These are phyloP conservation scores for Pontoporia blainvillei DNA, from an alignment of 2,113 vertebrate species.

Conservation along the genomic window DNA sequence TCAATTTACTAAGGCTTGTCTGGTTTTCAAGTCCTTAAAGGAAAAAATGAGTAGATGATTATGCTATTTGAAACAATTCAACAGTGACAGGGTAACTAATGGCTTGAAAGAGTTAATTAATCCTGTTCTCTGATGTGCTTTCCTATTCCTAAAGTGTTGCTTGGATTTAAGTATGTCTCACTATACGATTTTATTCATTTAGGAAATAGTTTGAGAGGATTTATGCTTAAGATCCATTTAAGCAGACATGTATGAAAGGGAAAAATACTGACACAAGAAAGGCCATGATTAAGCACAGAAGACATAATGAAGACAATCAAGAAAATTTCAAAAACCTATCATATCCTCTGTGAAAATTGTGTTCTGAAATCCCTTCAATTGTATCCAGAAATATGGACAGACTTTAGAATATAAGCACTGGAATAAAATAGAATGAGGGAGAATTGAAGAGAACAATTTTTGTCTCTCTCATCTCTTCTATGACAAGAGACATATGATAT, in stretches of 20 bases:
- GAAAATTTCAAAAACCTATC: not conserved
- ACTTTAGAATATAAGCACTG: not conserved
- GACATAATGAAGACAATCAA: not conserved
- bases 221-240: slow-evolving; percentile 8
- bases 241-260: not conserved
- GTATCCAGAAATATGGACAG: not conserved
- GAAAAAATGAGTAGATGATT: not conserved
- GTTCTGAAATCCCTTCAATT: not conserved
- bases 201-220: slow-evolving; percentile 22
- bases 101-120: slow-evolving; percentile 12
- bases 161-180: not conserved
- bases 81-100: not conserved
- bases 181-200: not conserved
- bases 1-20: not conserved
- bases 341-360: not conserved
- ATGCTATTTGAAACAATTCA: not conserved
- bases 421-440: not conserved
- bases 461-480: not conserved
- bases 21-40: not conserved
- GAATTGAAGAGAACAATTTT: not conserved
- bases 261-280: not conserved
- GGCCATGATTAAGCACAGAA: not conserved
- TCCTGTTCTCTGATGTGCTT: not conserved
- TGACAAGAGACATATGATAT: not conserved
- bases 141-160: not conserved